Evolutionary conservation across 1,140 invertebrate species (phyloP).

Genomic region (Bradynema listronoti): DNA sequence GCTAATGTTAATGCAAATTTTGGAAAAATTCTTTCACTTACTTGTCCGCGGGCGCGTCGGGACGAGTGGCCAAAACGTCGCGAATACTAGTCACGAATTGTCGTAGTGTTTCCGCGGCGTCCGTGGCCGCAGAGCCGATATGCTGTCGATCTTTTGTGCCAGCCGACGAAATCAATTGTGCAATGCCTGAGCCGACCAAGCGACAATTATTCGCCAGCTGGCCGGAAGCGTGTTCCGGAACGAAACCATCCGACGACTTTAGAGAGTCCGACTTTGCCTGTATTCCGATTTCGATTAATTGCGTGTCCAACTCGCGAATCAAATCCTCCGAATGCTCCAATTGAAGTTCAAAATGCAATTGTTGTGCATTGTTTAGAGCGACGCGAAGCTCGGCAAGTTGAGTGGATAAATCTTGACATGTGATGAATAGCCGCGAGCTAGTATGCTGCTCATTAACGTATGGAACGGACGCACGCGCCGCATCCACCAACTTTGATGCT

Average conservation of each 20-base stretch:
- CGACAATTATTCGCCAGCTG: conserved; percentile 67
- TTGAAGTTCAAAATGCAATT: conserved; percentile 79
- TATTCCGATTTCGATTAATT: conserved; percentile 63
- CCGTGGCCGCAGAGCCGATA: conserved; percentile 72
- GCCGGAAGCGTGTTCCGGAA: conserved; percentile 51
- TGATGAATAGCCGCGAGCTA: conserved; percentile 68
- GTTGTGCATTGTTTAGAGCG: conserved; percentile 73
- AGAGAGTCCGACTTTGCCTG: conserved; percentile 68
- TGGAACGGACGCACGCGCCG: conserved; percentile 74
- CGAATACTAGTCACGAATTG: conserved; percentile 69
- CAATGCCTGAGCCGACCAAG: conserved; percentile 67
- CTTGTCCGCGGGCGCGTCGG: conserved; percentile 65
- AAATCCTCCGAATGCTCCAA: conserved; percentile 61
- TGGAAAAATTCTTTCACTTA: too few relatives aligned
- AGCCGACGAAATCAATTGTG: conserved; percentile 76
- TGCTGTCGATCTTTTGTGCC: conserved; percentile 74
- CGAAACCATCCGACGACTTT: conserved; percentile 77
- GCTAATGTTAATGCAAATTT: too few relatives aligned
- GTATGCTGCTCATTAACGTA: conserved; percentile 73
- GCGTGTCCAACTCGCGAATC: conserved; percentile 71
- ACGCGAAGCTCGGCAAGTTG: conserved; percentile 73
- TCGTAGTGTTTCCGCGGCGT: conserved; percentile 70
- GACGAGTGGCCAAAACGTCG: conserved; percentile 68
- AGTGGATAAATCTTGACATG: conserved; percentile 69
- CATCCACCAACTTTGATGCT: conserved; percentile 66